These are phyloP conservation scores for Centropus bengalensis DNA, from an alignment of 2,113 vertebrate genomes.

Conservation along the genomic window DNA sequence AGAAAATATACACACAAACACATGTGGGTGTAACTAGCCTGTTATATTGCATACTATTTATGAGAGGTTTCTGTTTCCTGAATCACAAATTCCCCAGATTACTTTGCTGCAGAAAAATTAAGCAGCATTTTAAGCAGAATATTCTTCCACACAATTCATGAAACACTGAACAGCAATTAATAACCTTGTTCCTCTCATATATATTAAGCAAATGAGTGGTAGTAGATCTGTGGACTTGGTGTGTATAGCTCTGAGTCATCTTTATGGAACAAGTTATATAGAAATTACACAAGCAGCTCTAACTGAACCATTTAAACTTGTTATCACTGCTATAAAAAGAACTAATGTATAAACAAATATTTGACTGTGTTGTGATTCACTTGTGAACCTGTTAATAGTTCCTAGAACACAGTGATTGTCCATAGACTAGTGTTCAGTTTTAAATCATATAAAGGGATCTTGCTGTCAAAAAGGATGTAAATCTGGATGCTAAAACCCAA, in stretches of 20 bases:
- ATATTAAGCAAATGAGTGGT: background rate
- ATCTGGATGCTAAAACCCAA: background rate
- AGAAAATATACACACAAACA: background rate
- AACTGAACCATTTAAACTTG: background rate
- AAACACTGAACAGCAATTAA: background rate
- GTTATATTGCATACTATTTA: background rate
- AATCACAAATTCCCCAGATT: background rate
- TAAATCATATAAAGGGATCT: background rate
- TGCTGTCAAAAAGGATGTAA: background rate
- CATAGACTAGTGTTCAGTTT: background rate
- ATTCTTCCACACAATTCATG: rapidly evolving
- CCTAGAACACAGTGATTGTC: background rate
- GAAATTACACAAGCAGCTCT: background rate
- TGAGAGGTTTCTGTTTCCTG: background rate
- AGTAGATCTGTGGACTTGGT: background rate
- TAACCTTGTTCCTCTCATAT: background rate
- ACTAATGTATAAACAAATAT: background rate
- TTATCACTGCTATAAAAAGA: background rate
- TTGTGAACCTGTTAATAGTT: background rate
- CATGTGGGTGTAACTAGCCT: background rate
- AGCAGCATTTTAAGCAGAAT: background rate
- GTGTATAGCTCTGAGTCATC: background rate
- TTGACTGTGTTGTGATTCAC: background rate
- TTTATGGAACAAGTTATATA: background rate
- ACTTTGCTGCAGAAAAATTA: background rate